Conservation (phyloP, 2,888 invertebrate genomes). For the Hesperia comma region DNA sequence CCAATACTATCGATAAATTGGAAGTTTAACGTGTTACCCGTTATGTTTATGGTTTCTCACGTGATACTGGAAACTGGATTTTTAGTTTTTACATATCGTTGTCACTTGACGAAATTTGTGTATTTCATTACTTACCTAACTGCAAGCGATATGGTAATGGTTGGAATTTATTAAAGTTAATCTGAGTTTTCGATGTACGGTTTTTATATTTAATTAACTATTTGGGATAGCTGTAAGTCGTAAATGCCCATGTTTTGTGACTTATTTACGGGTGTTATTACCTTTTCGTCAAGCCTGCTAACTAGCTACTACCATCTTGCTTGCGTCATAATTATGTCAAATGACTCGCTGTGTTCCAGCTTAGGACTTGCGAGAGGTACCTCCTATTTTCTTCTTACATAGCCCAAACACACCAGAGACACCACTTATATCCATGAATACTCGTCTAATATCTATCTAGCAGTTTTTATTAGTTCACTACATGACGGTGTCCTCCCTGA, state of each 20-base stretch:
- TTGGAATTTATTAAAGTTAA: constrained; percentile 29
- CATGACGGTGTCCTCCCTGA: no score
- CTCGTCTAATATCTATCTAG: no score
- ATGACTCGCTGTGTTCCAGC: no score
- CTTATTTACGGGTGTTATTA: neutral
- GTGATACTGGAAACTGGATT: constrained; percentile 30
- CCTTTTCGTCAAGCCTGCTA: no score
- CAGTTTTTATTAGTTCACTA: no score
- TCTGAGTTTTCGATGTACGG: constrained; percentile 14
- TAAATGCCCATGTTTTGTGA: neutral
- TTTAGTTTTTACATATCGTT: constrained; percentile 32
- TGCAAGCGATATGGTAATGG: constrained; percentile 35
- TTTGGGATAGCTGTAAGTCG: neutral
- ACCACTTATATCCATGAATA: no score
- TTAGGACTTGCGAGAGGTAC: no score
- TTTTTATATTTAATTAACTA: constrained; percentile 12
- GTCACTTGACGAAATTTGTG: constrained; percentile 34
- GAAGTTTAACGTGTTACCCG: constrained; percentile 37
- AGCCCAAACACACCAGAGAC: no score
- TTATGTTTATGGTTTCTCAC: constrained; percentile 41
- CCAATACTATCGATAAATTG: constrained; percentile 36
- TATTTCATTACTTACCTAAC: constrained; percentile 36
- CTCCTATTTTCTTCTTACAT: no score
- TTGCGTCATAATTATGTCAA: no score
- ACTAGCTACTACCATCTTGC: no score